These are phyloP conservation scores for Misgurnus anguillicaudatus DNA, from an alignment of 2,113 vertebrate species.

Conservation along the genomic window DNA sequence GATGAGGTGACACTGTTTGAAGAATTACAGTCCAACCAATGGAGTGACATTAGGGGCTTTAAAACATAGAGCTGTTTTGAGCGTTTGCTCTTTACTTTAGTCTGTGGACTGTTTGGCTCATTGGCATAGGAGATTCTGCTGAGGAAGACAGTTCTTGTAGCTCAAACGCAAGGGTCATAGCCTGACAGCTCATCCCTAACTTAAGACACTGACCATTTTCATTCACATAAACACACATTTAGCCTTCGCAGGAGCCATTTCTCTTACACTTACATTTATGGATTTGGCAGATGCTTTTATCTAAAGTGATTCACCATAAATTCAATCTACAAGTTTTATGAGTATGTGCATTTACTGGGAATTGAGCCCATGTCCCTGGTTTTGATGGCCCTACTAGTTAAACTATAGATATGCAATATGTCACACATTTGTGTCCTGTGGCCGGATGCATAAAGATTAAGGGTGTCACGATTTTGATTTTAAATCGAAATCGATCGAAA, in stretches of 20 bases:
- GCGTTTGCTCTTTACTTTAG: constrained; percentile 56
- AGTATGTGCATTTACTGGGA: too few relatives aligned
- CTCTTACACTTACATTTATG: not conserved
- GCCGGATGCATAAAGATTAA: too few relatives aligned
- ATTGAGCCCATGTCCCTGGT: too few relatives aligned
- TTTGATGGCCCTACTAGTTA: too few relatives aligned
- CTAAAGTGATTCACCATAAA: too few relatives aligned
- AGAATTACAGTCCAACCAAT: constrained; percentile 7
- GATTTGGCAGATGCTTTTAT: too few relatives aligned
- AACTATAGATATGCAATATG: too few relatives aligned
- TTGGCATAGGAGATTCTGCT: constrained; percentile 58
- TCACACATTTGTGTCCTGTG: too few relatives aligned
- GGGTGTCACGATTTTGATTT: too few relatives aligned
- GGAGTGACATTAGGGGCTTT: constrained; percentile 57
- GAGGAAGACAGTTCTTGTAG: constrained; percentile 64
- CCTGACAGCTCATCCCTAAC: constrained; percentile 50
- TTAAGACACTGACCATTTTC: constrained; percentile 6
- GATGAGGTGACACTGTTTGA: constrained; percentile 53
- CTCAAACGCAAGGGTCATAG: constrained; percentile 67
- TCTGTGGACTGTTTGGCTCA: constrained; percentile 34
- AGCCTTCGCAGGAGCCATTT: constrained; percentile 6
- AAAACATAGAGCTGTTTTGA: constrained; percentile 52
- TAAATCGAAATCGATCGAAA: too few relatives aligned
- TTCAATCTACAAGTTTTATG: too few relatives aligned
- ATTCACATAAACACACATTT: not conserved